phyloP scores from a whole-genome alignment of 2,797 vertebrate species.

The Channa striata region DNA sequence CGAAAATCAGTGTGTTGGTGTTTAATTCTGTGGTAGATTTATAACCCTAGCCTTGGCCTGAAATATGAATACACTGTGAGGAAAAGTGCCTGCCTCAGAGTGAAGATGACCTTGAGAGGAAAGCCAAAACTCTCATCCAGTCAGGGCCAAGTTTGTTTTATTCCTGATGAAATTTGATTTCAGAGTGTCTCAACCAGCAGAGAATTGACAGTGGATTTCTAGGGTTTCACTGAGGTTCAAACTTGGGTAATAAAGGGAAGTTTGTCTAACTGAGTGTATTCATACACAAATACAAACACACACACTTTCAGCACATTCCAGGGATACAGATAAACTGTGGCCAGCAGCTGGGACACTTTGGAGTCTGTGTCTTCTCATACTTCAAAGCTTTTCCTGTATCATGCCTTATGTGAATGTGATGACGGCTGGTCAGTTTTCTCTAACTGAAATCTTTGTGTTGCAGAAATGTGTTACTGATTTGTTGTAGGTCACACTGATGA shows the following conservation, averaged over 20 bases:
- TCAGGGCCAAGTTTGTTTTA: slow-evolving; percentile 68
- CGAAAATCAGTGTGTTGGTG: neutral
- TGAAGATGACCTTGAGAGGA: slow-evolving; percentile 64
- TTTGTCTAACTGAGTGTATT: slow-evolving; percentile 22
- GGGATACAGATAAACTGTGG: slow-evolving; percentile 57
- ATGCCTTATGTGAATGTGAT: slow-evolving; percentile 56
- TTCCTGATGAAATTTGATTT: slow-evolving; percentile 67
- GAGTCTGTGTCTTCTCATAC: slow-evolving; percentile 38
- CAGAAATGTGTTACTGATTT: slow-evolving; percentile 28
- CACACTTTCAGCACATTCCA: slow-evolving; percentile 64
- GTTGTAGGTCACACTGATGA: slow-evolving; percentile 48
- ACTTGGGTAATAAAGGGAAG: slow-evolving; percentile 48
- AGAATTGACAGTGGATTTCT: slow-evolving; percentile 41
- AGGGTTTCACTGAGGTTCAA: slow-evolving; percentile 29
- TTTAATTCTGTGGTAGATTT: slow-evolving; percentile 9
- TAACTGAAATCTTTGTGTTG: slow-evolving; percentile 51
- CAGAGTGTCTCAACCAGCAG: slow-evolving; percentile 54
- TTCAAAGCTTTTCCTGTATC: slow-evolving; percentile 31
- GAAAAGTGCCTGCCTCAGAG: slow-evolving; percentile 27
- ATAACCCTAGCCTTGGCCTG: slow-evolving; percentile 1
- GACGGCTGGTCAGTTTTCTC: slow-evolving; percentile 42
- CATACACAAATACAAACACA: slow-evolving; percentile 14
- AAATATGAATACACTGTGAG: slow-evolving; percentile 13
- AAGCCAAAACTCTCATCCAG: slow-evolving; percentile 44
- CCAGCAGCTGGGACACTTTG: slow-evolving; percentile 38